Conservation (phyloP, 2,888 invertebrate species). For the Netelia fuscicornis region DNA sequence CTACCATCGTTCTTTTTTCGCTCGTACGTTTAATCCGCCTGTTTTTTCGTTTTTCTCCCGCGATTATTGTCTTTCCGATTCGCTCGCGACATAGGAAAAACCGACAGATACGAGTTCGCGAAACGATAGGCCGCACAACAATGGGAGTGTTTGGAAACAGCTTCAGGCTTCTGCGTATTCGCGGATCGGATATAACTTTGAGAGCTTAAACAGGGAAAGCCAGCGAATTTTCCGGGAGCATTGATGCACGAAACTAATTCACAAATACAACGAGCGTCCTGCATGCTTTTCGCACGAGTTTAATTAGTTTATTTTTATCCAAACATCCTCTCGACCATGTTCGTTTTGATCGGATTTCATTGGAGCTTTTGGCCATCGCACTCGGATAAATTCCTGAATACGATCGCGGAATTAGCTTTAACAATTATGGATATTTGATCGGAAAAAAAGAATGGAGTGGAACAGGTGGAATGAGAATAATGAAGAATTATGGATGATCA, state of each 20-base stretch:
- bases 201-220: constrained; percentile 1
- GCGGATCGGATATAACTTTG: constrained; percentile 8
- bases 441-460: constrained; percentile 4
- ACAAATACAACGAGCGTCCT: background rate
- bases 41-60: constrained; percentile 13
- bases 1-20: constrained; percentile 9
- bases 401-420: too few species aligned
- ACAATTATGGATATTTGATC: background rate
- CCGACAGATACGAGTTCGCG: background rate
- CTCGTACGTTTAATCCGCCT: background rate
- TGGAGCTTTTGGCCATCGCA: background rate
- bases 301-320: background rate
- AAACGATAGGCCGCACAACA: background rate
- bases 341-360: background rate
- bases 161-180: background rate
- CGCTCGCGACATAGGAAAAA: background rate
- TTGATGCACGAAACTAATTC: background rate
- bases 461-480: background rate
- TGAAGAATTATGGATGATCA: constrained; percentile 49
- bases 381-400: too few species aligned
- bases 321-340: background rate
- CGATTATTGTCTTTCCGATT: constrained; percentile 2
- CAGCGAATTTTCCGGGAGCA: background rate
- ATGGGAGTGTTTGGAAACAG: background rate
- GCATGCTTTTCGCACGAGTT: too few species aligned